Evolutionary conservation across 2,888 invertebrate genomes (phyloP), one percentile per base, ranked within the genome.

Genomic region (Orgyia antiqua): DNA sequence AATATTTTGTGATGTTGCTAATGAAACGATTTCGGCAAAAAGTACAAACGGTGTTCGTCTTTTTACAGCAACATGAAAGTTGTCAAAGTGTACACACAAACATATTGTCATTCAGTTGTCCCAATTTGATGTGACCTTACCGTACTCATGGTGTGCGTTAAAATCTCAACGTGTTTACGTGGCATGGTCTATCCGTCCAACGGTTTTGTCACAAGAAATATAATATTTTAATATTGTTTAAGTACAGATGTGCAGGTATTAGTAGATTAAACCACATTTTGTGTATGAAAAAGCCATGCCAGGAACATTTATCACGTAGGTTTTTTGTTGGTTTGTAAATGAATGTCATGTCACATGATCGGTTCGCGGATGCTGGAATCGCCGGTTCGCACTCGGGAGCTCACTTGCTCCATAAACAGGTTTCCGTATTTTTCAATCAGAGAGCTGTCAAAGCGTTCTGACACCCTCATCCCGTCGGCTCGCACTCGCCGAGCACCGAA

Each of bases 391-490:
- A 50, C 49, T 57, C 52, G 49, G 58, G 51, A 62, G 74, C 71
- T 73, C 79, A 74, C 76, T 79, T 71, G 74, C 80, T 83, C 83
- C 72, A 86, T 87, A 87, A 87, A 87, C 86, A 87, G 86, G 75
- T 82, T 86, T 78, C 84, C 87, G 87, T 87, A 88, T 87, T 88
- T 88, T 88, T 88, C 88, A 88, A 88, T 88, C 88, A 88, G 87
- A 76, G 84, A 88, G 79, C 88, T 88, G 88, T 88, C 88, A 88
- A 87, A 87, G 84, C 87, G 76, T 87, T 87, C 84, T 87, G 87
- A 86, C 86, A 84, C 87, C 87, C 88, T 87, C 87, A 87, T 87
- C 86, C 84, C 79, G 77, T 78, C 84, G 86, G 84, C 86, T 80
- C 84, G 84, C 80, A 79, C 80, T 83, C 86, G 80, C 75, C 84